A percentile compares a stretch with the other conserved stretches of the same genome.
Evolutionary conservation across 2,888 invertebrate genomes (phyloP).

Genomic region (Cordilura impudica): DNA sequence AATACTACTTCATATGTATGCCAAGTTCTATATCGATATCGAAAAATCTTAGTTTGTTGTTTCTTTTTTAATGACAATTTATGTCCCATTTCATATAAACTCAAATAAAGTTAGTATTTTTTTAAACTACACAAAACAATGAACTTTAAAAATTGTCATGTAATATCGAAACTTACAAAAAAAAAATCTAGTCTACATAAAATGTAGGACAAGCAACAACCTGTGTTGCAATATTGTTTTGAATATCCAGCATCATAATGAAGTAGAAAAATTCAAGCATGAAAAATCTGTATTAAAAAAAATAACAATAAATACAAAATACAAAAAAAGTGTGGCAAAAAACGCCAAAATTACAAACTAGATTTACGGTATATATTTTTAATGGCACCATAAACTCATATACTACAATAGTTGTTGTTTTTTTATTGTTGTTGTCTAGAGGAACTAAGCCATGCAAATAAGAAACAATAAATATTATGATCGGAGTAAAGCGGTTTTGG

Average conservation of each 20-base stretch:
- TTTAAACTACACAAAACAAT: neutral
- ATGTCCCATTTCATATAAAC: constrained; percentile 8
- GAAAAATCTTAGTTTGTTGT: neutral
- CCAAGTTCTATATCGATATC: neutral
- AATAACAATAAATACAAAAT: neutral
- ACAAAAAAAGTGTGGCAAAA: constrained; percentile 2
- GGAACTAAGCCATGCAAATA: too few species aligned
- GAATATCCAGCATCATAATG: neutral
- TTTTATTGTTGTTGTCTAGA: neutral
- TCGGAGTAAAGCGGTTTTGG: too few species aligned
- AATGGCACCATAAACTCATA: neutral
- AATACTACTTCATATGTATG: neutral
- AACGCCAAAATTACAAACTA: neutral
- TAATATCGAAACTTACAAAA: neutral
- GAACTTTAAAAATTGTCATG: constrained; percentile 16
- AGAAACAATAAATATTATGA: too few species aligned
- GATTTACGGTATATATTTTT: constrained; percentile 15
- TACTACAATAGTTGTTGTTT: neutral
- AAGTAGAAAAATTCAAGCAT: neutral
- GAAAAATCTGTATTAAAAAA: neutral
- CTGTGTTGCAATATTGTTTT: constrained; percentile 13
- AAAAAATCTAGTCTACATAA: neutral
- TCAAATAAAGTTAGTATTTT: neutral
- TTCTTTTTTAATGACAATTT: constrained; percentile 13
- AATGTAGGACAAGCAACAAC: constrained; percentile 4